Conservation (phyloP, 2,888 invertebrate genomes). For the Drosophila rubida region DNA sequence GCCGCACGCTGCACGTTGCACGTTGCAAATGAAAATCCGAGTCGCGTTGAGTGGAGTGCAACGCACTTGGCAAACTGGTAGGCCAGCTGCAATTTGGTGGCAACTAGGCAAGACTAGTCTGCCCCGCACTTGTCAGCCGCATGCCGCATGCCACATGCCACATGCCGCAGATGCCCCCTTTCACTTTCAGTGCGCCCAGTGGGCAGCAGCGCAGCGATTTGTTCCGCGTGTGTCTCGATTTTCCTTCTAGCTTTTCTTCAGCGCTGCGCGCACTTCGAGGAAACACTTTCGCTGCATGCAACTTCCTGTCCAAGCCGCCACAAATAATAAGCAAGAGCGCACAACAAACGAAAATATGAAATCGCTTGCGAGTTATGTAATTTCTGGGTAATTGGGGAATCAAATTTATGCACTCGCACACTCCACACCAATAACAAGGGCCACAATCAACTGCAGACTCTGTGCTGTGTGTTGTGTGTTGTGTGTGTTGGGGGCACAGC, state of each 20-base stretch:
- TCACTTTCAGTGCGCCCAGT: conserved; percentile 71
- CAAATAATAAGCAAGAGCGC: conserved; percentile 29
- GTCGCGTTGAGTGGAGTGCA: conserved; percentile 12
- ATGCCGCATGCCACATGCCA: too few species aligned
- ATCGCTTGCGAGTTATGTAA: conserved; percentile 21
- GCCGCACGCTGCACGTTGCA: too few species aligned
- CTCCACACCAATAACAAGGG: neutral
- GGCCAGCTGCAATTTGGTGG: neutral
- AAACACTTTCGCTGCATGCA: conserved; percentile 68
- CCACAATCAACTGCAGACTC: neutral
- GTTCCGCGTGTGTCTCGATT: conserved; percentile 21
- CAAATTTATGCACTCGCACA: neutral
- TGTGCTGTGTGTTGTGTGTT: too few species aligned
- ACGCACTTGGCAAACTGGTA: conserved; percentile 21
- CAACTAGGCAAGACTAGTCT: too few species aligned
- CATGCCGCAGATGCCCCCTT: too few species aligned
- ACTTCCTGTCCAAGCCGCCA: conserved; percentile 59
- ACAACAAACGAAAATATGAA: neutral
- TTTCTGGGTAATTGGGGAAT: conserved; percentile 38
- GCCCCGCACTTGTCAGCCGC: conserved; percentile 33
- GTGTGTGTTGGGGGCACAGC: too few species aligned
- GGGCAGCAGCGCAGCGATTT: conserved; percentile 60
- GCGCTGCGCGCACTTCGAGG: conserved; percentile 58
- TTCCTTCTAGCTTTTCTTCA: conserved; percentile 38
- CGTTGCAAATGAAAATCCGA: conserved; percentile 24